Percentiles rank a stretch among this genome's conserved stretches.
Evolutionary conservation across 2,113 vertebrate genomes (phyloP).

Genomic region (Urocitellus parryii): DNA sequence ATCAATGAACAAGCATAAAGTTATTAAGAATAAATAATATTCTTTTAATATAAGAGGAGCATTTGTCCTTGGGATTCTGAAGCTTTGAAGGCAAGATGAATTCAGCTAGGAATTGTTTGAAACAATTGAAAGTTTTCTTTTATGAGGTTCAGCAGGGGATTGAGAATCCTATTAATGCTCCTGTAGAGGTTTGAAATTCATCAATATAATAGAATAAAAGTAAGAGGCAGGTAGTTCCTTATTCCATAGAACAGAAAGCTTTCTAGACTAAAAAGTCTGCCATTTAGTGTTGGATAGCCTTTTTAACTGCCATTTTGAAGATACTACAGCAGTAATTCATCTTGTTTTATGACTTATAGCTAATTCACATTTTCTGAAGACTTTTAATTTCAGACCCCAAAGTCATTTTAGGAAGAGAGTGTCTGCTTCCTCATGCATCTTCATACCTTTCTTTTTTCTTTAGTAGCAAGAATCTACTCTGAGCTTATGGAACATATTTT

Average conservation of each 20-base stretch:
- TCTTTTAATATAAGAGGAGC: conserved; percentile 22
- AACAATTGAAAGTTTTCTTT: conserved; percentile 71
- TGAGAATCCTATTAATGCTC: conserved; percentile 46
- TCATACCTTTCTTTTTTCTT: not conserved
- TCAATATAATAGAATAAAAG: conserved; percentile 45
- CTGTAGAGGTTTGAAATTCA: conserved; percentile 63
- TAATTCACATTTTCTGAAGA: conserved; percentile 48
- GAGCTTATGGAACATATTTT: not conserved
- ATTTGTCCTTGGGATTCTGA: conserved; percentile 64
- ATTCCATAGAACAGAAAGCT: conserved; percentile 5
- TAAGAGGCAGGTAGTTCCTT: conserved; percentile 53
- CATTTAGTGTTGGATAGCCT: not conserved
- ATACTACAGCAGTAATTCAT: not conserved
- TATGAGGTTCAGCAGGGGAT: conserved; percentile 11
- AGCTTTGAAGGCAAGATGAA: conserved; percentile 65
- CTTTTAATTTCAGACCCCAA: conserved; percentile 23
- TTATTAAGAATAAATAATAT: conserved; percentile 63
- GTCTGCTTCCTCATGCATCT: not conserved
- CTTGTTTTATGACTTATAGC: conserved; percentile 20
- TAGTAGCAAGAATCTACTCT: not conserved
- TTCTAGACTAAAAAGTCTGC: conserved; percentile 20
- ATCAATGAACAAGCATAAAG: not conserved
- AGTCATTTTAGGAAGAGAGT: not conserved
- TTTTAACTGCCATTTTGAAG: conserved; percentile 63
- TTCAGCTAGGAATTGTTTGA: conserved; percentile 57